phyloP scores from a whole-genome alignment of 2,797 vertebrate genomes.

The Pangasius macronema region DNA sequence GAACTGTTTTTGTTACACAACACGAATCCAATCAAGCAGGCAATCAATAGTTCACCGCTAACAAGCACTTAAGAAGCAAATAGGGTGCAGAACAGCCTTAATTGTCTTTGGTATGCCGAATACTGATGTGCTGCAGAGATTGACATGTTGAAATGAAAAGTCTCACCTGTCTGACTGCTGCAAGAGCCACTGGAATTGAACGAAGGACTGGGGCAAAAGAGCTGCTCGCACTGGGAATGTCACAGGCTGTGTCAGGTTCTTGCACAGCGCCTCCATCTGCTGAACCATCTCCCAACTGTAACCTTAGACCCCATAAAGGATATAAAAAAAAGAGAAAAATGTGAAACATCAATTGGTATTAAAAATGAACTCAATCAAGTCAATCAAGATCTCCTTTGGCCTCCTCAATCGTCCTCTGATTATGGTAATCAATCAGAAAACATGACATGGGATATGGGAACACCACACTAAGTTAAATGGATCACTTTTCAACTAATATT shows the following conservation, averaged over 20 bases:
- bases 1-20: slow-evolving; percentile 43
- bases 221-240: slow-evolving; percentile 88
- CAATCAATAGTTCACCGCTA: slow-evolving; percentile 36
- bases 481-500: not conserved
- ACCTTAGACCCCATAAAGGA: slow-evolving; percentile 66
- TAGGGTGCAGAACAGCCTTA: slow-evolving; percentile 26
- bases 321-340: not conserved
- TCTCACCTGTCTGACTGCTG: slow-evolving; percentile 82
- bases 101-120: slow-evolving; percentile 39
- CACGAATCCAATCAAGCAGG: slow-evolving; percentile 46
- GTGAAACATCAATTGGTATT: not conserved
- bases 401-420: not conserved
- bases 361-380: not conserved
- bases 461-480: not conserved
- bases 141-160: not conserved
- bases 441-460: not conserved
- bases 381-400: not conserved
- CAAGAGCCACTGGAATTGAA: slow-evolving; percentile 85
- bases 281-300: slow-evolving; percentile 87
- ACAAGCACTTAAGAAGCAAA: slow-evolving; percentile 33
- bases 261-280: slow-evolving; percentile 82
- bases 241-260: slow-evolving; percentile 73
- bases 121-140: slow-evolving; percentile 27
- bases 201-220: slow-evolving; percentile 77
- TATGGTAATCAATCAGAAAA: not conserved